Percentiles rank a stretch among this genome's conserved stretches.
Conservation (phyloP, 2,113 vertebrate genomes). For the Pimephales promelas region DNA sequence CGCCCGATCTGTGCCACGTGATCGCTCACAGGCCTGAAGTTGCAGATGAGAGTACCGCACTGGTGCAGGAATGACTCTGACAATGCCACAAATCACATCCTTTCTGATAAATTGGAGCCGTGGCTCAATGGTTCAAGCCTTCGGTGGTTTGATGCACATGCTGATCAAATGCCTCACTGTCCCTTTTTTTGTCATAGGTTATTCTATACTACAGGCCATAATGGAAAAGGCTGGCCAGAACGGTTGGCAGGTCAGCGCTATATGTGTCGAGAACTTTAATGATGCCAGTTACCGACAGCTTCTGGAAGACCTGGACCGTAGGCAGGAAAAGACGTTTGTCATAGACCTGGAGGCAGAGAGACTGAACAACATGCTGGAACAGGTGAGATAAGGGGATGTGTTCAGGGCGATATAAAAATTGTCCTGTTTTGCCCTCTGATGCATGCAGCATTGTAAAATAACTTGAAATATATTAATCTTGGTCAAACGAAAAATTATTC, state of each 20-base stretch:
- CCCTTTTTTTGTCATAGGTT: conserved; percentile 74
- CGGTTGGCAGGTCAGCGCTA: conserved; percentile 98
- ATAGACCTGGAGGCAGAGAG: conserved; percentile 97
- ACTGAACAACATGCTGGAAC: conserved; percentile 97
- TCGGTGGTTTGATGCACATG: not conserved
- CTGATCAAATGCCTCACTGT: conserved; percentile 28
- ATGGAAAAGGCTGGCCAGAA: conserved; percentile 99
- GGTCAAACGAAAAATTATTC: no score
- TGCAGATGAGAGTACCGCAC: conserved; percentile 24
- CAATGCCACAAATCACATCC: conserved; percentile 21
- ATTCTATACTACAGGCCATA: conserved; percentile 97
- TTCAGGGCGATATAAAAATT: not conserved
- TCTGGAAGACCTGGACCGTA: conserved; percentile 94
- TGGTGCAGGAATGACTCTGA: conserved; percentile 40
- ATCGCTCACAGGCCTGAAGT: conserved; percentile 9
- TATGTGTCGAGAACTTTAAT: conserved; percentile 98
- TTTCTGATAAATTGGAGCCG: conserved; percentile 2
- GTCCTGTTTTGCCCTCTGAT: not conserved
- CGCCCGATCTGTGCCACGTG: not conserved
- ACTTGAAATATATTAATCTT: no score
- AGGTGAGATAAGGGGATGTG: conserved; percentile 78
- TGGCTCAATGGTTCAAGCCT: conserved; percentile 6
- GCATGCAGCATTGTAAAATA: not conserved
- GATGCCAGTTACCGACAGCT: conserved; percentile 94
- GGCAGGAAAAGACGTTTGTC: conserved; percentile 98